Conservation (phyloP, 2,888 invertebrate species). For the Pristionchus fissidentatus region DNA sequence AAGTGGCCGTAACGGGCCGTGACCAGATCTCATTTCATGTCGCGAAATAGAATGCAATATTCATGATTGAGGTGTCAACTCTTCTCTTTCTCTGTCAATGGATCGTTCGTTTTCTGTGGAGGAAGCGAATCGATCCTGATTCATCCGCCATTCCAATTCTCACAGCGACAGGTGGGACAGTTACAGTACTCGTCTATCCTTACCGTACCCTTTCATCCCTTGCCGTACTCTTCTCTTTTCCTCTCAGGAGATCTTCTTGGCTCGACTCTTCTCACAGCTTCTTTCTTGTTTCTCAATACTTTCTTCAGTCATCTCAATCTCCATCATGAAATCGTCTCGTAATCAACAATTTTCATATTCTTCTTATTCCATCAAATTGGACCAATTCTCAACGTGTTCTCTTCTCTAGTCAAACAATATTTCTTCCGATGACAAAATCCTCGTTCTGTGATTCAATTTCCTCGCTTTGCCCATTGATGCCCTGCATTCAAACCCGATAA, state of each 20-base stretch:
- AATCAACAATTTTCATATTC: neutral
- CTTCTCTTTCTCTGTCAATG: conserved; percentile 71
- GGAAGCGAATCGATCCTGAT: conserved; percentile 68
- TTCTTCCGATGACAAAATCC: conserved; percentile 16
- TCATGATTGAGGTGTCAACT: conserved; percentile 60
- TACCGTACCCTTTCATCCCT: neutral
- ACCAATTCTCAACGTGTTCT: neutral
- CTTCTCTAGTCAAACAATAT: neutral
- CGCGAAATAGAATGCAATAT: too few relatives aligned
- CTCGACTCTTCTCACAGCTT: conserved; percentile 29
- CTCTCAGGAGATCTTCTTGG: conserved; percentile 43
- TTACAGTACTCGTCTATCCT: neutral
- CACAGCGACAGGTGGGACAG: conserved; percentile 65
- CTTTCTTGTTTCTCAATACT: conserved; percentile 24
- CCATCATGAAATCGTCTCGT: neutral
- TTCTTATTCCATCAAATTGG: neutral
- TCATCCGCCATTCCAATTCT: conserved; percentile 71
- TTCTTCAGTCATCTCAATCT: neutral
- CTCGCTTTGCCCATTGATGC: neutral
- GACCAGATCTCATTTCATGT: too few relatives aligned
- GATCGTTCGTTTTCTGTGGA: conserved; percentile 67
- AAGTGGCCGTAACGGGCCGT: too few relatives aligned
- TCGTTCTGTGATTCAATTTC: conserved; percentile 1
- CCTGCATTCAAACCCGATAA: conserved; percentile 18
- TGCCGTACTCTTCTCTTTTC: neutral